Evolutionary conservation across 30 jellyfish, hydroid and myxozoan species (phyloP), one percentile per base, ranked within the genome.

Genomic region (Aurelia sp.): DNA sequence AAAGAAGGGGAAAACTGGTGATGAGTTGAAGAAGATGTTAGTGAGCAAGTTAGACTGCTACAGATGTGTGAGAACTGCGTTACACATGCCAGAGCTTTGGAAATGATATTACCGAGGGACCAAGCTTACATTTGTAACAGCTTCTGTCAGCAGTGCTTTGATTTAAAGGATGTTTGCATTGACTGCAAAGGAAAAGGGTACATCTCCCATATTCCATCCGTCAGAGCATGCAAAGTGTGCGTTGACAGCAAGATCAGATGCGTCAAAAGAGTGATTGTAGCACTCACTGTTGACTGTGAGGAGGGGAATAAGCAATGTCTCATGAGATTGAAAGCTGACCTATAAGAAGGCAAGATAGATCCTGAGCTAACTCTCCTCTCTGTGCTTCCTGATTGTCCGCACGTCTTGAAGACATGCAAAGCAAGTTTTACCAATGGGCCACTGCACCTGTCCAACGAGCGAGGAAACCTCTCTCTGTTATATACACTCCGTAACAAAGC

Each of bases 351-450:
- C 11, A 69, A 64, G 4, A 37, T 22, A 1, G 80, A 69, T 69
- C 80, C 80, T 1, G 80, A 69, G 62, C 62, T 69, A 1, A 3
- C 9, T 3, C 80, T 69, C 4, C 62, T 69, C 11, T 69, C 80
- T 5, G 80, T 69, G 3, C 22, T 69, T 69, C 80, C 80, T 1
- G 80, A 69, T 69, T 69, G 80, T 13, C 80, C 80, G 1, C 61
- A 69, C 11, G 80, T 73, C 4, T 6, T 44, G 4, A 73, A 73
- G 74, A 0, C 74, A 3, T 73, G 44, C 44, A 73, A 73, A 73
- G 85, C 85, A 18, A 51, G 75, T 16, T 73, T 73, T 13, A 40
- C 85, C 2, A 73, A 73, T 20, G 41, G 85, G 85, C 74, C 48
- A 0, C 15, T 73, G 72, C 75, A 35, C 4, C 44, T 35, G 3